Conservation (phyloP, 2,797 vertebrate species). For the Cuculus canorus region DNA sequence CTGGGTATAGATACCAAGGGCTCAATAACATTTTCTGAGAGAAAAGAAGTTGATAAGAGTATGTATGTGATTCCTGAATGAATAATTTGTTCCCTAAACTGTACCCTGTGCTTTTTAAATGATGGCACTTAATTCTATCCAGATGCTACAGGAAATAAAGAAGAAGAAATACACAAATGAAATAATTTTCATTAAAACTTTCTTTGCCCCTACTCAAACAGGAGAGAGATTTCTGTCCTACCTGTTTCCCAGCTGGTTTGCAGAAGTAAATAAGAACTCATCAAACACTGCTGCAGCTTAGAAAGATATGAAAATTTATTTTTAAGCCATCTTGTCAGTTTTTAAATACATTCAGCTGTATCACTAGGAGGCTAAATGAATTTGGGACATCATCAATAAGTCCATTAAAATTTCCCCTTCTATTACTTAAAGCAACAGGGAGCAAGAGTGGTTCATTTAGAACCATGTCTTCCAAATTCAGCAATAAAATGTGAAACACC, state of each 20-base stretch:
- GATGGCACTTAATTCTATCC: background rate
- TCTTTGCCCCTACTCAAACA: background rate
- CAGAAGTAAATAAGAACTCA: background rate
- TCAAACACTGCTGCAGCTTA: background rate
- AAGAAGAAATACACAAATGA: background rate
- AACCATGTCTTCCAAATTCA: background rate
- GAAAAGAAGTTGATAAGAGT: background rate
- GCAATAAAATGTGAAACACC: slow-evolving; percentile 7
- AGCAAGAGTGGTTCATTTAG: background rate
- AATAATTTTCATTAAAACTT: background rate
- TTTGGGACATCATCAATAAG: background rate
- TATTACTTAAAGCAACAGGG: slow-evolving; percentile 15
- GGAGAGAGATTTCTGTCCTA: background rate
- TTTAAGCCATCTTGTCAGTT: background rate
- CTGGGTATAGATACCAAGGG: background rate
- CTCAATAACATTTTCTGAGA: accelerated
- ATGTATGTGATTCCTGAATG: background rate
- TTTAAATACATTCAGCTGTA: slow-evolving; percentile 21
- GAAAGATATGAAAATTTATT: slow-evolving; percentile 1
- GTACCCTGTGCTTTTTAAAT: background rate
- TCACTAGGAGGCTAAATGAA: slow-evolving; percentile 19
- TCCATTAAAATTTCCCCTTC: slow-evolving; percentile 6
- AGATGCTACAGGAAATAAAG: background rate
- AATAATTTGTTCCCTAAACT: background rate
- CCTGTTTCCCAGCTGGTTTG: background rate